A percentile compares a stretch with the other conserved stretches of the same genome.
phyloP scores from a whole-genome alignment of 2,113 vertebrate genomes.

The Hydrochoerus hydrochaeris region DNA sequence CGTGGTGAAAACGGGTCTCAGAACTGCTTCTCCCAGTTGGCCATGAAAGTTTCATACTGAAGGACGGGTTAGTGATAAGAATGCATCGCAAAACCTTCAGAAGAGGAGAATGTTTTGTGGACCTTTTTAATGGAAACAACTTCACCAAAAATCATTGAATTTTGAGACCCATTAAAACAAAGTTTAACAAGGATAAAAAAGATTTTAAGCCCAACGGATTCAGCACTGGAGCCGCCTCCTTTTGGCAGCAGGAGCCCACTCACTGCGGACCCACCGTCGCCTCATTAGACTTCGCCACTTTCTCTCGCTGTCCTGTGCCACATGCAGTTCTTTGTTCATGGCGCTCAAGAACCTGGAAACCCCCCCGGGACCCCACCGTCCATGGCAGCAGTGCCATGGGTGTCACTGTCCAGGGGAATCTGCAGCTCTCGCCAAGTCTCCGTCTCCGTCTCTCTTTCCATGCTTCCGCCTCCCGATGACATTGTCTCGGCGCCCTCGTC shows the following conservation, averaged over 20 bases:
- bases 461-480: too few relatives aligned
- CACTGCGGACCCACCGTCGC: background rate
- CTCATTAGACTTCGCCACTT: background rate
- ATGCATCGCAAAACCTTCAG: too few relatives aligned
- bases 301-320: background rate
- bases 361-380: background rate
- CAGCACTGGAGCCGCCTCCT: background rate
- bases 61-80: too few relatives aligned
- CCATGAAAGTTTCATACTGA: too few relatives aligned
- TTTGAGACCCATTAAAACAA: too few relatives aligned
- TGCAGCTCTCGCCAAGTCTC: background rate
- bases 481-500: background rate
- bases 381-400: background rate
- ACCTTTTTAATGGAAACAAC: too few relatives aligned
- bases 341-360: background rate
- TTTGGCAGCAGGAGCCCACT: background rate
- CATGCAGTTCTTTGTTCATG: background rate
- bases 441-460: fast-evolving
- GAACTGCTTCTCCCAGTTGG: too few relatives aligned
- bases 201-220: background rate
- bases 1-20: too few relatives aligned
- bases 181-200: too few relatives aligned
- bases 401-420: background rate
- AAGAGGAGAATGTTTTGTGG: too few relatives aligned
- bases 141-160: too few relatives aligned